Conservation (phyloP, 2,888 invertebrate species). For the Miltochrista miniata region DNA sequence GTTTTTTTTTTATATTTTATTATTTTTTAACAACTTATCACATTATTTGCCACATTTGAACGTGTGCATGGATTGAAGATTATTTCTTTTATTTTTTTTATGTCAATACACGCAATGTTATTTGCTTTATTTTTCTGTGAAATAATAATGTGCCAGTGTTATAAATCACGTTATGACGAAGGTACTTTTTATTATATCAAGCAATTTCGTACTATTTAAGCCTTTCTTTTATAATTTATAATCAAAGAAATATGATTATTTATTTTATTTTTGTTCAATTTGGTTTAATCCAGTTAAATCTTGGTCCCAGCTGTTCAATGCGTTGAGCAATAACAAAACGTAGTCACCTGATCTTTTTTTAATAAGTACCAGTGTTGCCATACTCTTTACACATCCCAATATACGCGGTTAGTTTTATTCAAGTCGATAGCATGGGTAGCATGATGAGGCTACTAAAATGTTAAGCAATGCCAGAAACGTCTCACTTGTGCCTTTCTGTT, state of each 20-base stretch:
- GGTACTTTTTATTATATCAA: too few species aligned
- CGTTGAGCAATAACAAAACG: slow-evolving; percentile 22
- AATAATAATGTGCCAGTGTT: background rate
- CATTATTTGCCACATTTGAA: slow-evolving; percentile 38
- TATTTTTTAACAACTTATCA: slow-evolving; percentile 27
- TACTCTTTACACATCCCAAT: background rate
- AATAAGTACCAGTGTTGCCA: slow-evolving; percentile 2
- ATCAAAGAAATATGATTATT: too few species aligned
- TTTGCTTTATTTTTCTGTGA: background rate
- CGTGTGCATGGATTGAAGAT: slow-evolving; percentile 31
- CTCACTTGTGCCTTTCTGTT: too few species aligned
- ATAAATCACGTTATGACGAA: background rate
- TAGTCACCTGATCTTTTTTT: slow-evolving; percentile 22
- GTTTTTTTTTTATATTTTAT: slow-evolving; percentile 41
- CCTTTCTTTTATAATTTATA: background rate
- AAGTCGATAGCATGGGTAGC: too few species aligned
- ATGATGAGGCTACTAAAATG: too few species aligned
- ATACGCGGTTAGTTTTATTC: background rate
- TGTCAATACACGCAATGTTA: slow-evolving; percentile 2
- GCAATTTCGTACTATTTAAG: background rate
- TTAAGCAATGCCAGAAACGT: too few species aligned
- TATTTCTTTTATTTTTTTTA: slow-evolving; percentile 12
- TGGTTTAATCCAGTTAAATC: background rate
- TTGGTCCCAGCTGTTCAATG: too few species aligned
- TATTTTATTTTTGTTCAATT: background rate